Conservation (phyloP, 2,113 vertebrate genomes). For the Pseudonaja textilis region DNA sequence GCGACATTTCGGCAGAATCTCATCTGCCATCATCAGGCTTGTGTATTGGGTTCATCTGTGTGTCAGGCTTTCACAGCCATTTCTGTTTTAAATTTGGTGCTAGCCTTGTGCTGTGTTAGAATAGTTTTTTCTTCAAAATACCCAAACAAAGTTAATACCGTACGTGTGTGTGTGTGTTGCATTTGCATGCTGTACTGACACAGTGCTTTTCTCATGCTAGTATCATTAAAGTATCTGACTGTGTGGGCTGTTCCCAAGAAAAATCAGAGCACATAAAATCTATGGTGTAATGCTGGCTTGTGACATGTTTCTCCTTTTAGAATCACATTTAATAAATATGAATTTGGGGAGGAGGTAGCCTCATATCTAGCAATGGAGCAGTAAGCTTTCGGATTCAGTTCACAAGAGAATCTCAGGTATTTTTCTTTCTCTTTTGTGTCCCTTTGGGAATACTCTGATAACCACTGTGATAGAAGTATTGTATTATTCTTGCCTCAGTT, state of each 20-base stretch:
- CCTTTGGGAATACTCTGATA: not conserved
- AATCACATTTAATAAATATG: not conserved
- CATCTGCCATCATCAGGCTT: no score
- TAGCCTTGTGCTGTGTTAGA: no score
- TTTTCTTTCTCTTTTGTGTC: not conserved
- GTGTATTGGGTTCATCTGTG: no score
- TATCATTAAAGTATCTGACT: not conserved
- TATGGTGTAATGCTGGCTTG: not conserved
- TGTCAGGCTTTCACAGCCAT: no score
- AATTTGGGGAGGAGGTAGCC: not conserved
- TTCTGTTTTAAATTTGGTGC: no score
- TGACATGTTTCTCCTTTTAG: not conserved
- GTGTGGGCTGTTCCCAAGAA: not conserved
- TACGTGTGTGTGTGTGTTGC: no score
- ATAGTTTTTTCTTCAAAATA: no score
- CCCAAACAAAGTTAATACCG: no score
- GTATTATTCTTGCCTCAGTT: not conserved
- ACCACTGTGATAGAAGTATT: not conserved
- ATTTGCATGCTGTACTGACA: not conserved
- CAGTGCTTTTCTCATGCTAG: not conserved
- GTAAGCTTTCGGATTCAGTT: not conserved
- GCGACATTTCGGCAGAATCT: no score
- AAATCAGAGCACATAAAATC: not conserved
- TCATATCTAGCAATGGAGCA: not conserved
- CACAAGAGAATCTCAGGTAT: not conserved